Percentiles rank a stretch among this genome's conserved stretches.
Evolutionary conservation across 2,888 invertebrate species (phyloP).

Genomic region (Blastobasis lacticolella): DNA sequence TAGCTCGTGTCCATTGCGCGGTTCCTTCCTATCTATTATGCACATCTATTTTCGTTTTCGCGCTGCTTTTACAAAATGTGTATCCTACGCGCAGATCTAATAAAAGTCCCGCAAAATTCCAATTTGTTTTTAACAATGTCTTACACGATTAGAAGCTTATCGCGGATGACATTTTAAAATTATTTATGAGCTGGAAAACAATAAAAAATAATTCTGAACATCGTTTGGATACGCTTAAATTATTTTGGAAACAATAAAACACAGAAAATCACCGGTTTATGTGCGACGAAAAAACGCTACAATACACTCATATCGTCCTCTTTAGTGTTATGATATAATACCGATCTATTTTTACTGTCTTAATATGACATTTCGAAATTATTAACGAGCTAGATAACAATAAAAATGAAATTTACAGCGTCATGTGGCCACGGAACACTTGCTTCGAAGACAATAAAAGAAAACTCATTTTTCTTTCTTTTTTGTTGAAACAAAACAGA

Average conservation of each 20-base stretch:
- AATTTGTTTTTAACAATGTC: not conserved
- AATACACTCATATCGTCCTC: slow-evolving; percentile 4
- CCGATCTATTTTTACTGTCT: slow-evolving; percentile 17
- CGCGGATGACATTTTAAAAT: slow-evolving; percentile 2
- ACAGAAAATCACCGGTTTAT: not conserved
- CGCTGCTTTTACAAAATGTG: too few species aligned
- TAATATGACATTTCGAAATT: slow-evolving; percentile 30
- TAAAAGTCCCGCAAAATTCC: not conserved
- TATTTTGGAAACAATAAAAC: slow-evolving; percentile 4
- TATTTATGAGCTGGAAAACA: slow-evolving; percentile 8
- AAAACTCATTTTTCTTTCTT: slow-evolving; percentile 26
- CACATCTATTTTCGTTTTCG: slow-evolving; percentile 25
- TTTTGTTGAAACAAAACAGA: slow-evolving; percentile 22
- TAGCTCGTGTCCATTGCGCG: slow-evolving; percentile 32
- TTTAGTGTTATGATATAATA: slow-evolving; percentile 11
- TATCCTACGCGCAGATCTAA: not conserved
- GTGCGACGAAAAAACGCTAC: slow-evolving; percentile 5
- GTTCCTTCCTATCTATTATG: slow-evolving; percentile 41
- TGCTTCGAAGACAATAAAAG: slow-evolving; percentile 34
- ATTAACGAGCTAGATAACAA: slow-evolving; percentile 32
- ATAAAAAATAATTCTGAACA: slow-evolving; percentile 9
- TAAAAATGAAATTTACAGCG: slow-evolving; percentile 37
- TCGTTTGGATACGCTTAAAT: slow-evolving; percentile 3
- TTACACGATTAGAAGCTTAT: not conserved
- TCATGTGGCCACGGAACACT: slow-evolving; percentile 35